A percentile compares a stretch with the other conserved stretches of the same genome.
phyloP scores from a whole-genome alignment of 2,888 invertebrate species.

The Ecliptopera silaceata region DNA sequence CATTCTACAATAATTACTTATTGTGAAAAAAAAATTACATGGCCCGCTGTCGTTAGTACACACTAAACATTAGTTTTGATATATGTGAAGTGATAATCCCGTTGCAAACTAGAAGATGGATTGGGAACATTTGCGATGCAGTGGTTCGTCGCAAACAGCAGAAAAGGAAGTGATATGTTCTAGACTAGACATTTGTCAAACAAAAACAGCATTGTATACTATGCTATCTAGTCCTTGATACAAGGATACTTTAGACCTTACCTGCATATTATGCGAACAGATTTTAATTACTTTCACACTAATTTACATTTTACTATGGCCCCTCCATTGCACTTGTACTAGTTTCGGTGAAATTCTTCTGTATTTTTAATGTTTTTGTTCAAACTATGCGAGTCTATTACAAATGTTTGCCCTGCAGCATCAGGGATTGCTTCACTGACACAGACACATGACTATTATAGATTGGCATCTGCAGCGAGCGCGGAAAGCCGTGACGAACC shows the following conservation, averaged over 20 bases:
- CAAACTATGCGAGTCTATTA: slow-evolving; percentile 7
- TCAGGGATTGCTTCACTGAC: slow-evolving; percentile 63
- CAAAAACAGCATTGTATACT: background rate
- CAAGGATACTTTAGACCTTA: too few relatives aligned
- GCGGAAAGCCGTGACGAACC: slow-evolving; percentile 65
- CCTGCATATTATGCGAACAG: too few relatives aligned
- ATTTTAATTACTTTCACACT: too few relatives aligned
- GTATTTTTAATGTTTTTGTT: slow-evolving; percentile 1
- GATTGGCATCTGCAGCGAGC: slow-evolving; percentile 62
- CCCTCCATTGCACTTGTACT: too few relatives aligned
- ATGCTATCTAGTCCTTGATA: too few relatives aligned
- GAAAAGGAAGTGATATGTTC: background rate
- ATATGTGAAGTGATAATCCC: background rate
- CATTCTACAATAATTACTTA: too few relatives aligned
- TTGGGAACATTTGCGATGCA: slow-evolving; percentile 1
- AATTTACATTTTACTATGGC: too few relatives aligned
- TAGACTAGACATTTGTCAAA: slow-evolving; percentile 14
- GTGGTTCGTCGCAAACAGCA: background rate
- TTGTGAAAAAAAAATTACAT: too few relatives aligned
- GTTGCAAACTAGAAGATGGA: background rate
- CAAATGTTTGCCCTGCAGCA: slow-evolving; percentile 26
- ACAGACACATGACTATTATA: slow-evolving; percentile 63
- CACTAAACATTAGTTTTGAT: background rate
- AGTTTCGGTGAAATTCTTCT: too few relatives aligned
- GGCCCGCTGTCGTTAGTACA: too few relatives aligned